These are phyloP conservation scores for Trematomus bernacchii DNA, from an alignment of 2,797 vertebrate genomes.

Conservation along the genomic window DNA sequence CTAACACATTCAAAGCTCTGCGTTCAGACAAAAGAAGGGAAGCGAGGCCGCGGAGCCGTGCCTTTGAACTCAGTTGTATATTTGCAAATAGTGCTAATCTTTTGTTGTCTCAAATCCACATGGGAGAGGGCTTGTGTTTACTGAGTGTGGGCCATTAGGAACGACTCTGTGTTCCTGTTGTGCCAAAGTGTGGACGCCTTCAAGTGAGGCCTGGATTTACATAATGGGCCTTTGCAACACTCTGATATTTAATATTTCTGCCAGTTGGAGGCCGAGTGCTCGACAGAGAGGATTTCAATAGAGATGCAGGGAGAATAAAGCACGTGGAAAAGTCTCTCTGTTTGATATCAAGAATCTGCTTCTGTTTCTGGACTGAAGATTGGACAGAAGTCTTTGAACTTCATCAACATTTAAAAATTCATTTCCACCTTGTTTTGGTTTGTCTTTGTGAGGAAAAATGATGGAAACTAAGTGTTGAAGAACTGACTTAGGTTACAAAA, in stretches of 20 bases:
- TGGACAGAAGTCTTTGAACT: no score
- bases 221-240: constrained; percentile 64
- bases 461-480: no score
- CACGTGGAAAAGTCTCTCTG: not conserved
- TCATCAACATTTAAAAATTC: no score
- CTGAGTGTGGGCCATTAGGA: constrained; percentile 77
- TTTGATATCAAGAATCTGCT: not conserved
- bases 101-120: constrained; percentile 86
- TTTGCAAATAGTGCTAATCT: constrained; percentile 87
- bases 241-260: constrained; percentile 53
- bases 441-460: no score
- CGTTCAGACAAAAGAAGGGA: constrained; percentile 75
- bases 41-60: constrained; percentile 60
- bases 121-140: constrained; percentile 79
- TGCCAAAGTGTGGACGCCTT: constrained; percentile 74
- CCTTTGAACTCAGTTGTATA: constrained; percentile 86
- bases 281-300: not conserved
- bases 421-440: no score
- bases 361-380: not conserved
- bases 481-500: no score
- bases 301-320: no score
- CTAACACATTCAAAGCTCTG: constrained; percentile 47
- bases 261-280: constrained; percentile 8
- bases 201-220: constrained; percentile 72
- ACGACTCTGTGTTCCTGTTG: constrained; percentile 67